Conservation (phyloP, 1,140 invertebrate species). For the Lithobius niger region DNA sequence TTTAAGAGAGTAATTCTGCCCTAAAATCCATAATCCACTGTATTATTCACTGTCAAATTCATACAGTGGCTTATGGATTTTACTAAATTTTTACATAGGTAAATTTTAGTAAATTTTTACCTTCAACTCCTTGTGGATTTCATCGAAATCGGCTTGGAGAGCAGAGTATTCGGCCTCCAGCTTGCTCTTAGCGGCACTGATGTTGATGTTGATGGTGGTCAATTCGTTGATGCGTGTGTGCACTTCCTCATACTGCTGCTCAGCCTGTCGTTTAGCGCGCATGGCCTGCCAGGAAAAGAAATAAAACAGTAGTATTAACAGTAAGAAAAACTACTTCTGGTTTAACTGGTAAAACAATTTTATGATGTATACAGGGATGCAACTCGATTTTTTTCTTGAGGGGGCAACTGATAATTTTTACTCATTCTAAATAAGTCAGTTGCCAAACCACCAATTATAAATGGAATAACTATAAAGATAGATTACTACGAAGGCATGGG, state of each 20-base stretch:
- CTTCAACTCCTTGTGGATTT: slow-evolving; percentile 85
- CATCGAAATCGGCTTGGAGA: slow-evolving; percentile 84
- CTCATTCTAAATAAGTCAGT: no score
- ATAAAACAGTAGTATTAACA: not conserved
- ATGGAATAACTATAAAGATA: no score
- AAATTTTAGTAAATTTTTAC: slow-evolving; percentile 34
- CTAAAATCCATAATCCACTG: no score
- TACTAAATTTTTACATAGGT: not conserved
- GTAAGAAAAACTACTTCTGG: no score
- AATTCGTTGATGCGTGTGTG: slow-evolving; percentile 79
- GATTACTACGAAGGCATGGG: no score
- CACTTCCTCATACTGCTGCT: slow-evolving; percentile 78
- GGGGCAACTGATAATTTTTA: no score
- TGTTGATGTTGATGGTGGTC: slow-evolving; percentile 83
- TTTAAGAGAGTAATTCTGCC: not conserved
- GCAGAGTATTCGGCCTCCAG: slow-evolving; percentile 80
- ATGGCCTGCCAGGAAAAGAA: slow-evolving; percentile 46
- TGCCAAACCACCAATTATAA: no score
- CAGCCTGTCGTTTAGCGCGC: slow-evolving; percentile 73
- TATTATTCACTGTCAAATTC: no score
- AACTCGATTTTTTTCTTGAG: no score
- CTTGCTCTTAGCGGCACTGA: slow-evolving; percentile 77
- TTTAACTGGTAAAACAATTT: no score
- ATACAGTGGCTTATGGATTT: not conserved
- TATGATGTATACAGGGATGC: no score